phyloP scores from a whole-genome alignment of 1,140 invertebrate genomes.

The Schlechtendalia chinensis region DNA sequence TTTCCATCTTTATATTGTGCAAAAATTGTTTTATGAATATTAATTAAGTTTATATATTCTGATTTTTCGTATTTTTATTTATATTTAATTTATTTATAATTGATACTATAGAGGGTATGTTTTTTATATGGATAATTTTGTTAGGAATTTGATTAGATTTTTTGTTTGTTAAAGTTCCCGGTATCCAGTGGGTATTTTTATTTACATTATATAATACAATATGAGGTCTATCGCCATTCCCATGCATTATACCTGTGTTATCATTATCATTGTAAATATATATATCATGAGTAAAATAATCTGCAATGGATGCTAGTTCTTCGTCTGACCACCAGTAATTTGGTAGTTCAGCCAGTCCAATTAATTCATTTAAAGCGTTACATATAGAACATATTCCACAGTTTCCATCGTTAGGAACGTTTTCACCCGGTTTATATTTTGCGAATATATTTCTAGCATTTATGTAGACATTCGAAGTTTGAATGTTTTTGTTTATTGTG shows the following conservation, averaged over 20 bases:
- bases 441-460: background rate
- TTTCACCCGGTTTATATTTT: background rate
- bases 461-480: background rate
- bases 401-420: background rate
- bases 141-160: background rate
- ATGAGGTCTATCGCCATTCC: background rate
- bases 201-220: background rate
- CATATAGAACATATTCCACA: too few species aligned
- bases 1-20: too few species aligned
- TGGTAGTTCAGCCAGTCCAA: too few species aligned
- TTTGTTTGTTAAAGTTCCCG: background rate
- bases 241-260: background rate
- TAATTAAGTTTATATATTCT: too few species aligned
- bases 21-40: too few species aligned
- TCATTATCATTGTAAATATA: background rate
- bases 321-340: too few species aligned
- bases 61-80: too few species aligned
- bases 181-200: background rate
- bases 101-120: background rate
- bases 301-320: too few species aligned
- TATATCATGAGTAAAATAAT: background rate
- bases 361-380: too few species aligned
- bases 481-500: background rate
- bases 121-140: background rate
- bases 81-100: too few species aligned